Percentiles rank a stretch among this genome's conserved stretches.
These are phyloP conservation scores for Lathamus discolor DNA, from an alignment of 2,113 vertebrate species.

Conservation along the genomic window DNA sequence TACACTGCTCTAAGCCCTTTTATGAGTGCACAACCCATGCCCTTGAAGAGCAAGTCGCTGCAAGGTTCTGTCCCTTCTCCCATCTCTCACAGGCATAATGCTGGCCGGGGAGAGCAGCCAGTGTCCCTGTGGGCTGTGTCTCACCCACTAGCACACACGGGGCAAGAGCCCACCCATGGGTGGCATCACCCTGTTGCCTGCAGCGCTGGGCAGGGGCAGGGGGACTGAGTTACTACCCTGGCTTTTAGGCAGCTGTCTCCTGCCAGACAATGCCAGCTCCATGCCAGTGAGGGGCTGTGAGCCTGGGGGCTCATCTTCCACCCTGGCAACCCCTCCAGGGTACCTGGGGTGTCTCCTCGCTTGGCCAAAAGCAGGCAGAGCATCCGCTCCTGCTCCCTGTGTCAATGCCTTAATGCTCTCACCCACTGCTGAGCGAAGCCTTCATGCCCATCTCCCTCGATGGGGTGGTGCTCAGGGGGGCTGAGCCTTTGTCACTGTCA, in stretches of 20 bases:
- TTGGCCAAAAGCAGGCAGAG: background rate
- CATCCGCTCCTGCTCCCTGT: background rate
- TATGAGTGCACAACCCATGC: background rate
- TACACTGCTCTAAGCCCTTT: background rate
- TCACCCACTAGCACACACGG: background rate
- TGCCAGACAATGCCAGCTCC: background rate
- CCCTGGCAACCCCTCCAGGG: rapidly evolving
- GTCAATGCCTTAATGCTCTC: background rate
- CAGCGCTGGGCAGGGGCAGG: background rate
- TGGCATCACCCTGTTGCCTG: rapidly evolving
- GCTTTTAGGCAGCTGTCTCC: background rate
- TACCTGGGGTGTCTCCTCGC: background rate
- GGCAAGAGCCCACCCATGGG: background rate
- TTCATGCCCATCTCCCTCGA: rapidly evolving
- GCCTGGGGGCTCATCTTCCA: rapidly evolving
- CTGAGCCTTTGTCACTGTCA: background rate
- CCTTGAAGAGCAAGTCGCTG: background rate
- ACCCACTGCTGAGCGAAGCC: rapidly evolving
- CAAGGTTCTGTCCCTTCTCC: background rate
- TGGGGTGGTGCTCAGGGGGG: background rate
- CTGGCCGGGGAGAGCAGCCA: rapidly evolving
- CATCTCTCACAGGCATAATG: background rate
- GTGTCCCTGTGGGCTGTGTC: background rate
- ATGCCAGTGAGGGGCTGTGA: rapidly evolving
- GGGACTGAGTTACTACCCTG: background rate